A percentile compares a stretch with the other conserved stretches of the same genome.
Evolutionary conservation across 2,888 invertebrate genomes (phyloP).

Genomic region (Pollenia labialis): DNA sequence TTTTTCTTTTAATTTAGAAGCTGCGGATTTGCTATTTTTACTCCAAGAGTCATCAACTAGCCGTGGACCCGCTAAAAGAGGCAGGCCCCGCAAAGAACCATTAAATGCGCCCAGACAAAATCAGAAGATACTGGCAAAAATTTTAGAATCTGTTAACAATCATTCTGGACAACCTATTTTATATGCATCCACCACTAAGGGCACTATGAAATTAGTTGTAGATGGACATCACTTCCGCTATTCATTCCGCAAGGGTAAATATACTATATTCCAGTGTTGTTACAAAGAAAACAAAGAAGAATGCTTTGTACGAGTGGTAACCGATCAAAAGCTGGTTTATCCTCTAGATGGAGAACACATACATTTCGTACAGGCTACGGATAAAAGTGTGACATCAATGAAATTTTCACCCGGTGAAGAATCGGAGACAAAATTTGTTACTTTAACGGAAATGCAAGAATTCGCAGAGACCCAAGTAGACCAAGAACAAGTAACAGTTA

Average conservation of each 20-base stretch:
- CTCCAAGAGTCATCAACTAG: slow-evolving; percentile 8
- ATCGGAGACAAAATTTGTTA: slow-evolving; percentile 41
- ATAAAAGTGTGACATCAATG: slow-evolving; percentile 81
- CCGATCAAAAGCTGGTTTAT: slow-evolving; percentile 81
- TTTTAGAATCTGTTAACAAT: slow-evolving; percentile 77
- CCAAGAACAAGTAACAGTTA: slow-evolving; percentile 58
- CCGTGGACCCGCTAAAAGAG: slow-evolving; percentile 51
- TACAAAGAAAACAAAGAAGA: slow-evolving; percentile 82
- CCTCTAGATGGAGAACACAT: slow-evolving; percentile 81
- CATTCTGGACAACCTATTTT: slow-evolving; percentile 76
- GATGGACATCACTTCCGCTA: slow-evolving; percentile 82
- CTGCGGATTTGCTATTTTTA: neutral
- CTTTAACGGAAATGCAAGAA: slow-evolving; percentile 49
- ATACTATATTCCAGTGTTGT: slow-evolving; percentile 82
- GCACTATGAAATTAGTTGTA: slow-evolving; percentile 82
- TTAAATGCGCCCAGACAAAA: neutral
- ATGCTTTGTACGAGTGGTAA: slow-evolving; percentile 81
- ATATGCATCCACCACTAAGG: slow-evolving; percentile 82
- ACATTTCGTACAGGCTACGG: slow-evolving; percentile 82
- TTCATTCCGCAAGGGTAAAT: slow-evolving; percentile 81
- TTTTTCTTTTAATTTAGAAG: slow-evolving; percentile 31
- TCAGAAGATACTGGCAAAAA: slow-evolving; percentile 77
- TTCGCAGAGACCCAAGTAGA: slow-evolving; percentile 67
- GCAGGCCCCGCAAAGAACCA: slow-evolving; percentile 75
- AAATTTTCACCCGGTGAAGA: slow-evolving; percentile 79